phyloP scores from a whole-genome alignment of 2,888 invertebrate genomes.

The Cheilosia grossa region DNA sequence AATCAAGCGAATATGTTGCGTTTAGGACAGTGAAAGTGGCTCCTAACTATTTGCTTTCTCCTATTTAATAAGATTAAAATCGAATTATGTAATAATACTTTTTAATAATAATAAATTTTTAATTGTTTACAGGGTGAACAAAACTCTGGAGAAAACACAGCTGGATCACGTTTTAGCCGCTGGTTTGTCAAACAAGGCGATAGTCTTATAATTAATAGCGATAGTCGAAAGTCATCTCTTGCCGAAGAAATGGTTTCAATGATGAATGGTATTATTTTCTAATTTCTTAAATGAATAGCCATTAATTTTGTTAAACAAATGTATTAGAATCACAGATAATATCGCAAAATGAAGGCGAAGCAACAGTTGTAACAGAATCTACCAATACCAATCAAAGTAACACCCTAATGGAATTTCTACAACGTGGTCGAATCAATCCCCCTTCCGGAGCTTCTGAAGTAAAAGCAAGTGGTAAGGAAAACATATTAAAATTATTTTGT shows the following conservation, averaged over 20 bases:
- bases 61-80: too few species aligned
- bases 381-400: conserved; percentile 77
- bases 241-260: conserved; percentile 88
- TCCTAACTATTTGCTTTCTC: too few species aligned
- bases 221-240: conserved; percentile 85
- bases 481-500: neutral
- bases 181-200: conserved; percentile 87
- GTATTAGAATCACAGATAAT: conserved; percentile 13
- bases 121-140: conserved; percentile 86
- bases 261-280: conserved; percentile 84
- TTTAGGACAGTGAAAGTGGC: too few species aligned
- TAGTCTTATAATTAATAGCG: conserved; percentile 63
- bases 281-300: neutral
- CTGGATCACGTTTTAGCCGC: conserved; percentile 89
- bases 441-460: conserved; percentile 9
- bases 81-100: neutral
- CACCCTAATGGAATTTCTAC: conserved; percentile 88
- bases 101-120: too few species aligned
- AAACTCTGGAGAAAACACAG: conserved; percentile 75
- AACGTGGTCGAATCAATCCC: conserved; percentile 85
- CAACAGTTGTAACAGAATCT: conserved; percentile 2
- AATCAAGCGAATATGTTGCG: too few species aligned
- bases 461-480: conserved; percentile 31
- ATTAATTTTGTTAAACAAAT: neutral
- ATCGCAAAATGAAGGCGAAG: neutral